Conservation (phyloP, 2,888 invertebrate genomes). For the Oxyteleia sp. region DNA sequence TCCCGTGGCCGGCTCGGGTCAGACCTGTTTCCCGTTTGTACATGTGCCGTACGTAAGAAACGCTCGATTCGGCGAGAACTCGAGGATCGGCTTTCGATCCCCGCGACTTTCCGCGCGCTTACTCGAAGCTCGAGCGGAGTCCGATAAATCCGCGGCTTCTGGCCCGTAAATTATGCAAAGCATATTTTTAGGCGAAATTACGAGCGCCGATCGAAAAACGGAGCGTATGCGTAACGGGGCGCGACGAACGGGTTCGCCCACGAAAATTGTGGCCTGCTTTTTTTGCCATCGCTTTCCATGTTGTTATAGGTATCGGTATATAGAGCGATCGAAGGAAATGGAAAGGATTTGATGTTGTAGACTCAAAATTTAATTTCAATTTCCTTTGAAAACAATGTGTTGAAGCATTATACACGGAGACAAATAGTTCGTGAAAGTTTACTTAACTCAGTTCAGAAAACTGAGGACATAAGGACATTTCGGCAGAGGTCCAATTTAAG, state of each 20-base stretch:
- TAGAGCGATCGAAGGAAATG: neutral
- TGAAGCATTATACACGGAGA: too few relatives aligned
- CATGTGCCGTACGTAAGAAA: conserved; percentile 59
- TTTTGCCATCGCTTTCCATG: conserved; percentile 39
- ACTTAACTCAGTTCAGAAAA: too few relatives aligned
- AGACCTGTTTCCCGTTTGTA: conserved; percentile 67
- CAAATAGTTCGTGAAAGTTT: too few relatives aligned
- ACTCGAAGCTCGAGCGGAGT: conserved; percentile 5
- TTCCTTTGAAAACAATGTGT: too few relatives aligned
- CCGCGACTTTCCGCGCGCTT: conserved; percentile 49
- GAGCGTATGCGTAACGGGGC: conserved; percentile 51
- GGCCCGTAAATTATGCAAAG: conserved; percentile 48
- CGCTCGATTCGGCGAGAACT: conserved; percentile 66
- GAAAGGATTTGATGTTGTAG: too few relatives aligned
- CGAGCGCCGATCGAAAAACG: conserved; percentile 50
- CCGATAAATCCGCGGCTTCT: conserved; percentile 49
- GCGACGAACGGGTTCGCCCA: conserved; percentile 71
- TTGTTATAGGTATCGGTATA: neutral
- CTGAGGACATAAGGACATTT: too few relatives aligned
- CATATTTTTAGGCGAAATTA: conserved; percentile 69
- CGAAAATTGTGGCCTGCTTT: conserved; percentile 52
- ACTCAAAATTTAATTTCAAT: too few relatives aligned
- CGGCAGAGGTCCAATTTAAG: too few relatives aligned
- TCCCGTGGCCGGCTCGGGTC: conserved; percentile 60
- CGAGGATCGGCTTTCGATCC: conserved; percentile 62